Conservation (phyloP, 2,113 vertebrate genomes). For the Ia io region DNA sequence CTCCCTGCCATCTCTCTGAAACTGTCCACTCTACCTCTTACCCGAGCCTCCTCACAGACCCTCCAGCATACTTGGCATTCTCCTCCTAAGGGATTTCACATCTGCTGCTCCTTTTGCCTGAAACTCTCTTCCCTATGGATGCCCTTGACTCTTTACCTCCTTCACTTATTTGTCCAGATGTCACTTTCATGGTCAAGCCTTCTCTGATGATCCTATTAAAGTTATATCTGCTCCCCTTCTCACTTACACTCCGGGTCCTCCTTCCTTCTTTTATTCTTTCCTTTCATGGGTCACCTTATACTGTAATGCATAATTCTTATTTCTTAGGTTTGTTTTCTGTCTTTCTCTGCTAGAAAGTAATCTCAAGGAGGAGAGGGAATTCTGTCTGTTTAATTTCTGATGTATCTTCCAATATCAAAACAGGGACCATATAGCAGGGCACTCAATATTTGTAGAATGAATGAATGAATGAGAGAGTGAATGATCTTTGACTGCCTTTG, state of each 20-base stretch:
- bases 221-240: neutral
- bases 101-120: neutral
- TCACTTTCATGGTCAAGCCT: neutral
- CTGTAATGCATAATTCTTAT: neutral
- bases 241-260: neutral
- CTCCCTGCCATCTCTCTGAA: neutral
- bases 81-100: neutral
- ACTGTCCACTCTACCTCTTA: neutral
- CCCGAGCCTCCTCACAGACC: neutral
- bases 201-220: neutral
- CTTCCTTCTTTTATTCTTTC: neutral
- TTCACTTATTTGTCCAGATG: neutral
- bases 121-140: neutral
- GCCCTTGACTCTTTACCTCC: neutral
- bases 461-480: neutral
- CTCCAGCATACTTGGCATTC: neutral
- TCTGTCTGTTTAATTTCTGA: neutral
- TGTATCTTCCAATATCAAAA: neutral
- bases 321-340: neutral
- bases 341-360: neutral
- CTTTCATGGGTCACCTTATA: neutral
- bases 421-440: neutral
- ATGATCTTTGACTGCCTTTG: neutral
- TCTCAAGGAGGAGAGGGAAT: neutral
- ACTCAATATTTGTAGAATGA: neutral